phyloP scores from a whole-genome alignment of 1,140 invertebrate species.

The Chymomyza costata region DNA sequence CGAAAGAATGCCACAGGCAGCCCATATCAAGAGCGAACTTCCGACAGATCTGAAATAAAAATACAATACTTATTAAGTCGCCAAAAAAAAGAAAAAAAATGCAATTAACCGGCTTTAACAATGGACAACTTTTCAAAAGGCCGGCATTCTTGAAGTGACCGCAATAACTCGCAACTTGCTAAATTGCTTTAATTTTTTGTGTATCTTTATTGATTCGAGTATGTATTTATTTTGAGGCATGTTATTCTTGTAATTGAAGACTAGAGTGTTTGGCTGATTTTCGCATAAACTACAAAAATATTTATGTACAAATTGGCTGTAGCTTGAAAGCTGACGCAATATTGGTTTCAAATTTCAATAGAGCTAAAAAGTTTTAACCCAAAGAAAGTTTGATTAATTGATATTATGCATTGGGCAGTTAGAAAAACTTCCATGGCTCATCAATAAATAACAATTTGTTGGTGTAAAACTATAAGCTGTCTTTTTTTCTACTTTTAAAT shows the following conservation, averaged over 20 bases:
- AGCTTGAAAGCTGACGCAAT: constrained; percentile 65
- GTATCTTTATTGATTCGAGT: constrained; percentile 10
- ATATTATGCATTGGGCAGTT: too few species aligned
- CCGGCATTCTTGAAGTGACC: too few species aligned
- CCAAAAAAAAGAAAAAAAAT: too few species aligned
- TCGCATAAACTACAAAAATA: neutral
- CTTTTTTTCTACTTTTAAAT: too few species aligned
- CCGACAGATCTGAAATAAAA: constrained; percentile 79
- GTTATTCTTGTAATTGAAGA: constrained; percentile 40
- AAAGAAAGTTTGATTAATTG: too few species aligned
- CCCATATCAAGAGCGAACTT: constrained; percentile 84
- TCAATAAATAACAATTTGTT: constrained; percentile 29
- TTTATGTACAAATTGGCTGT: too few species aligned
- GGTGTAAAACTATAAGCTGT: neutral
- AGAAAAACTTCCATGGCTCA: too few species aligned
- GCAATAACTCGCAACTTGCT: neutral
- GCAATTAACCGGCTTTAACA: constrained; percentile 23
- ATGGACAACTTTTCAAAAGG: too few species aligned
- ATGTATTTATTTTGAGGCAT: constrained; percentile 13
- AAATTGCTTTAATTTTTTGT: constrained; percentile 4
- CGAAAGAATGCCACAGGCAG: constrained; percentile 83
- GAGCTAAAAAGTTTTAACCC: too few species aligned
- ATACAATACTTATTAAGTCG: too few species aligned
- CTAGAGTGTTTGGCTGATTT: constrained; percentile 1
- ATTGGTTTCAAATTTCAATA: too few species aligned